These are phyloP conservation scores for Ceyx erithaca DNA, from an alignment of 2,797 vertebrate genomes.

Conservation along the genomic window DNA sequence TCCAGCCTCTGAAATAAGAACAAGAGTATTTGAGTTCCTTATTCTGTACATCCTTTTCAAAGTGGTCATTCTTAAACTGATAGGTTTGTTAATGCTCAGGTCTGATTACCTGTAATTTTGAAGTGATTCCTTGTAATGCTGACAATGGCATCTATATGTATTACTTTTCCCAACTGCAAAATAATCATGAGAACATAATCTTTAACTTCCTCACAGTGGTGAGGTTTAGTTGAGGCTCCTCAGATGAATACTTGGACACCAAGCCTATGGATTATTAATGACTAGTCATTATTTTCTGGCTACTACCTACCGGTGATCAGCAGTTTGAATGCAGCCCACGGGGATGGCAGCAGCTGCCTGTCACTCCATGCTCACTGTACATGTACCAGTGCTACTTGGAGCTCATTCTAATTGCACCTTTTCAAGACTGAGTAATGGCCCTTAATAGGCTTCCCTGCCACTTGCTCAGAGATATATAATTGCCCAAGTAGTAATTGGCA, in stretches of 20 bases:
- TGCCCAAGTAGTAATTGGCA: not conserved
- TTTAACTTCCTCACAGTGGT: not conserved
- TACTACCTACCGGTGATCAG: not conserved
- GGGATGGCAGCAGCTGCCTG: not conserved
- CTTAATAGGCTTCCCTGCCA: slow-evolving; percentile 9
- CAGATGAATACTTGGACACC: not conserved
- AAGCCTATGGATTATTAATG: slow-evolving; percentile 26
- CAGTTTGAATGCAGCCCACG: not conserved
- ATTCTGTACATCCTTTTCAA: not conserved
- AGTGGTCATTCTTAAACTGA: not conserved
- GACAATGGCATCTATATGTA: not conserved
- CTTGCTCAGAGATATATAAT: not conserved
- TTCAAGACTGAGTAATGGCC: not conserved
- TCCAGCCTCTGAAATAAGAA: not conserved
- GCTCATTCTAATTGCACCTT: not conserved
- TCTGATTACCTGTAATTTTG: not conserved
- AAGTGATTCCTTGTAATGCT: not conserved
- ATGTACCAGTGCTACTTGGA: not conserved
- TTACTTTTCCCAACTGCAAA: not conserved
- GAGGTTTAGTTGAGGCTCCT: not conserved
- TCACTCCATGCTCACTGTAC: not conserved
- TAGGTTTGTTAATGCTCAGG: not conserved
- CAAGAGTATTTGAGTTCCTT: not conserved
- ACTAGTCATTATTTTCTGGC: not conserved
- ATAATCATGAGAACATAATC: not conserved